These are phyloP conservation scores for Micromussa lordhowensis DNA, from an alignment of 92 coral and sea anemone species.

Conservation along the genomic window DNA sequence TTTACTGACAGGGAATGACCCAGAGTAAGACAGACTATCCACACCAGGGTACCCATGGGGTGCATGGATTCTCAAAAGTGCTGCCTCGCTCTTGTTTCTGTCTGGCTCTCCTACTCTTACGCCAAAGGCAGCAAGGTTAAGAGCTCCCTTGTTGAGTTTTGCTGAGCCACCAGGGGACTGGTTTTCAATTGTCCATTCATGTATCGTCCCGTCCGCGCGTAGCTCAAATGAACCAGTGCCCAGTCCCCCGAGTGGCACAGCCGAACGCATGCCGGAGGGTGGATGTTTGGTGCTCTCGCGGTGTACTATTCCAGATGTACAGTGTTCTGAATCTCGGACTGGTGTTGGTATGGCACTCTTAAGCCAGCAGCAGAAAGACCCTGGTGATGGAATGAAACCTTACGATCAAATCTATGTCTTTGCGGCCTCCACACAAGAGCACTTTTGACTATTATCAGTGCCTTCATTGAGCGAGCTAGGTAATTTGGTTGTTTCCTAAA, in stretches of 20 bases:
- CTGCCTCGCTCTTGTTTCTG: constrained; percentile 55
- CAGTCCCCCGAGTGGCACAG: constrained; percentile 90
- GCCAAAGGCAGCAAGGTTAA: constrained; percentile 84
- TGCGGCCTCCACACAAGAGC: neutral
- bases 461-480: no score
- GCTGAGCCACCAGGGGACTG: constrained; percentile 97
- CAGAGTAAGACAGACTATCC: constrained; percentile 82
- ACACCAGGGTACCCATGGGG: constrained; percentile 92
- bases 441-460: no score
- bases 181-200: constrained; percentile 94
- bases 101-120: constrained; percentile 67
- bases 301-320: constrained; percentile 89
- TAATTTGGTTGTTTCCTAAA: no score
- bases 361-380: constrained; percentile 88
- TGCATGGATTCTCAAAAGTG: constrained; percentile 80
- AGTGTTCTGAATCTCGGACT: constrained; percentile 62
- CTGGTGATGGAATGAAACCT: constrained; percentile 26
- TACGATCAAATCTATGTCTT: neutral
- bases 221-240: constrained; percentile 90
- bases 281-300: constrained; percentile 81
- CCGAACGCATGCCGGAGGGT: constrained; percentile 92
- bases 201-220: constrained; percentile 91
- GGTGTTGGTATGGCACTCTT: constrained; percentile 87
- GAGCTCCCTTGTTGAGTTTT: constrained; percentile 86
- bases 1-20: constrained; percentile 85